A percentile compares a stretch with the other conserved stretches of the same genome.
Conservation (phyloP, 2,888 invertebrate genomes). For the Diarsia dahlii region DNA sequence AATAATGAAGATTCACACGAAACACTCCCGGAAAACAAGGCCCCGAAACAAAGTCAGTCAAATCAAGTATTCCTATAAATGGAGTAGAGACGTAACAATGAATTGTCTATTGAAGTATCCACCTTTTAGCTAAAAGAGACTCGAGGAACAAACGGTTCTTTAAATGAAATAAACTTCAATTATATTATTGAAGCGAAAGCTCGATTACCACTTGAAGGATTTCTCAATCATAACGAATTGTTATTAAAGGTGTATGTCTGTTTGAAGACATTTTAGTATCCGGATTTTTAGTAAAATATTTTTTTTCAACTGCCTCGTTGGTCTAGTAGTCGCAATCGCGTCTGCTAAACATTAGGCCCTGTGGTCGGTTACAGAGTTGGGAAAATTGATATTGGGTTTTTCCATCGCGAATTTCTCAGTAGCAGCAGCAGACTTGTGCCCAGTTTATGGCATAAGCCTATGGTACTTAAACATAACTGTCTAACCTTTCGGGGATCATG, state of each 20-base stretch:
- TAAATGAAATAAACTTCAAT: constrained; percentile 21
- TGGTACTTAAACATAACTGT: no score
- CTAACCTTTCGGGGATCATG: no score
- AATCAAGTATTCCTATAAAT: constrained; percentile 18
- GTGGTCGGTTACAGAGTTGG: no score
- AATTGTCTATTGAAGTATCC: background rate
- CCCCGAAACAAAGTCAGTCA: constrained; percentile 2
- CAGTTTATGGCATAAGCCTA: no score
- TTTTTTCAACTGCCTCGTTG: no score
- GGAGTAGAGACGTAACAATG: constrained; percentile 4
- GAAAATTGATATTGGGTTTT: no score
- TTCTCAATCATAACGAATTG: constrained; percentile 11
- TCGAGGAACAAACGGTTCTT: constrained; percentile 7
- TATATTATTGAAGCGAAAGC: constrained; percentile 9
- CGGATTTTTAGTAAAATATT: constrained; percentile 5
- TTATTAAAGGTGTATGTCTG: constrained; percentile 3
- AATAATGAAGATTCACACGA: constrained; percentile 5
- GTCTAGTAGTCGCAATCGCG: no score
- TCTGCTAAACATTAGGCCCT: no score
- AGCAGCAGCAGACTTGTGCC: no score
- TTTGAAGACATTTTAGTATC: constrained; percentile 2
- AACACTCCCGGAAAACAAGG: background rate
- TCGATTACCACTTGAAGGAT: constrained; percentile 25
- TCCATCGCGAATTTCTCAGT: no score
- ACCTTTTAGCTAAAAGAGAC: background rate